A percentile compares a stretch with the other conserved stretches of the same genome.
Conservation (phyloP, 2,888 invertebrate species). For the Embidobia sp. region DNA sequence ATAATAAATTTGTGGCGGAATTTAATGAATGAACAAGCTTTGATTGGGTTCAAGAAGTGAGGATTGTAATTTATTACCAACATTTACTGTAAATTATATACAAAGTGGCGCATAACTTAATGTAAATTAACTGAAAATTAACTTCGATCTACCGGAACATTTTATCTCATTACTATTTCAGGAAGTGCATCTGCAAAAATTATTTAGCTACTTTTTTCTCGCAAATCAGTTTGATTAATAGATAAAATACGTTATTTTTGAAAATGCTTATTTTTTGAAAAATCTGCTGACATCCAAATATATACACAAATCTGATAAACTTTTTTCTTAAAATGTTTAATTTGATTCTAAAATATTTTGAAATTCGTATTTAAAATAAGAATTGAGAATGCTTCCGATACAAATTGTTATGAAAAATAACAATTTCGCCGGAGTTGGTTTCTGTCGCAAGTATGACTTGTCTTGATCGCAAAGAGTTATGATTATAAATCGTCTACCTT, state of each 20-base stretch:
- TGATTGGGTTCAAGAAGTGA: conserved; percentile 5
- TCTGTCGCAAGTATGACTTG: conserved; percentile 29
- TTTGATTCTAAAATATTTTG: too few relatives aligned
- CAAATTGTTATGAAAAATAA: too few relatives aligned
- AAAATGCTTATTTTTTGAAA: too few relatives aligned
- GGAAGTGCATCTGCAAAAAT: neutral
- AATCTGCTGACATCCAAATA: too few relatives aligned
- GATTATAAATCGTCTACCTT: conserved; percentile 80
- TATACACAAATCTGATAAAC: too few relatives aligned
- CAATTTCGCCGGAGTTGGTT: conserved; percentile 7
- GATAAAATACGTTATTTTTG: too few relatives aligned
- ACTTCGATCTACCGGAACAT: neutral
- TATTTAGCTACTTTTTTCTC: too few relatives aligned
- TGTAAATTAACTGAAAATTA: conserved; percentile 2
- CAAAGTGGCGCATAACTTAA: conserved; percentile 5
- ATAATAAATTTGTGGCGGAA: conserved; percentile 16
- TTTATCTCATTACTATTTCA: conserved; percentile 9
- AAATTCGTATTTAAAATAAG: too few relatives aligned
- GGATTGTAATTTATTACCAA: conserved; percentile 8
- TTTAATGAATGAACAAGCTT: conserved; percentile 11
- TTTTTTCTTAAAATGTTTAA: too few relatives aligned
- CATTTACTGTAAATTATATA: conserved; percentile 5
- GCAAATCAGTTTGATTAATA: too few relatives aligned
- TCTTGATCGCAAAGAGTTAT: conserved; percentile 67
- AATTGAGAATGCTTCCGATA: too few relatives aligned